Evolutionary conservation across 1,140 invertebrate genomes (phyloP).

Genomic region (Cydia splendana): DNA sequence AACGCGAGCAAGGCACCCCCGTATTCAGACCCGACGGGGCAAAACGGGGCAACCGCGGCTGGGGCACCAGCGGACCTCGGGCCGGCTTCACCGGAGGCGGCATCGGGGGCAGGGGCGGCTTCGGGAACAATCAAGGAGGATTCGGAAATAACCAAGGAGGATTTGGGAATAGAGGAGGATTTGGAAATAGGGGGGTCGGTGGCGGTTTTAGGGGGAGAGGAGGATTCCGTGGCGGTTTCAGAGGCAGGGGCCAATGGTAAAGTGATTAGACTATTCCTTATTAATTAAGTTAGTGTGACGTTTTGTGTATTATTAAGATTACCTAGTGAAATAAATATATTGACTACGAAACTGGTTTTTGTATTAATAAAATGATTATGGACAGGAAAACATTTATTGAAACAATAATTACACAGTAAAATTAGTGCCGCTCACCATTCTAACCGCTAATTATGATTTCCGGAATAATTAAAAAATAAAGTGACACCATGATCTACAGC

Average conservation of each 20-base stretch:
- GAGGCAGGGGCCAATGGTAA: conserved; percentile 31
- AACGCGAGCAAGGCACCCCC: conserved; percentile 73
- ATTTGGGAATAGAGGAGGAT: conserved; percentile 40
- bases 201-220: conserved; percentile 33
- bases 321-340: neutral
- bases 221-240: conserved; percentile 32
- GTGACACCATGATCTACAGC: too few species aligned
- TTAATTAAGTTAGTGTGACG: neutral
- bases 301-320: conserved; percentile 5
- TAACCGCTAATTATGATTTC: too few species aligned
- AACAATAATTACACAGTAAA: too few species aligned
- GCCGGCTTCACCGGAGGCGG: conserved; percentile 54
- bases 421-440: too few species aligned
- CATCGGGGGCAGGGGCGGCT: conserved; percentile 41
- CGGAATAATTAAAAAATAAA: too few species aligned
- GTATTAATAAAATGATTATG: neutral
- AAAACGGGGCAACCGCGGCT: conserved; percentile 61
- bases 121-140: conserved; percentile 43
- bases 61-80: conserved; percentile 63
- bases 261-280: neutral
- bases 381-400: too few species aligned
- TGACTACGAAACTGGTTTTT: neutral
- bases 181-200: conserved; percentile 4
- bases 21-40: conserved; percentile 60
- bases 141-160: conserved; percentile 37